Base-by-base conservation (phyloP, 1,140 invertebrate genomes). In the Ceratina australensis region DNA sequence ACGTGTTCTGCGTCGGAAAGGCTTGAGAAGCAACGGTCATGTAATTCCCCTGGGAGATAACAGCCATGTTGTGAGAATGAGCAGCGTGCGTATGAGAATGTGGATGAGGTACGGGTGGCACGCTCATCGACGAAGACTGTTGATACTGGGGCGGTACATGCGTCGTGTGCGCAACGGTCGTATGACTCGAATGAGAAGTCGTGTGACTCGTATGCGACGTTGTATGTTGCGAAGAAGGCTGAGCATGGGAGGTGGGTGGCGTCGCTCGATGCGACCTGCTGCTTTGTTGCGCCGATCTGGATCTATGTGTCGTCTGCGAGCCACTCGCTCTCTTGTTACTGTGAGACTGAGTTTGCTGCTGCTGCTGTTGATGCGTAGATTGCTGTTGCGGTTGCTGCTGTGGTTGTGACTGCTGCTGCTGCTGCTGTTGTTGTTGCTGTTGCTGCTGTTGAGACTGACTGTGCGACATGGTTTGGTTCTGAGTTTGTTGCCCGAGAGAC, bases 41-140 rank as follows among this genome's bases (percentile, higher is more conserved):
- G 79, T 94, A 94, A 74, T 94, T 94, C 0, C 92, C 91, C 72
- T 94, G 94, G 0, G 93, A 93, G 26, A 94, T 94, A 1, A 93
- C 93, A 0, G 92, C 89, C 90, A 92, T 91, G 65, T 95, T 94
- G 69, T 94, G 92, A 2, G 93, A 91, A 79, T 94, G 93, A 13
- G 92, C 82, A 12, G 92, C 79, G 71, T 93, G 93, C 3, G 90
- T 90, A 77, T 93, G 93, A 13, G 84, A 88, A 54, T 93, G 93
- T 1, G 92, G 90, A 80, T 91, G 91, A 16, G 90, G 87, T 26
- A 89, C 87, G 0, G 89, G 56, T 5, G 90, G 87, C 4, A 90
- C 87, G 18, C 87, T 85, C 89, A 91, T 91, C 7, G 91, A 85
- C 64, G 91, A 80, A 16, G 90, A 84, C 20, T 93, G 92, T 52